Evolutionary conservation across 2,888 invertebrate species (phyloP).

Genomic region (Gastrophysa polygoni): DNA sequence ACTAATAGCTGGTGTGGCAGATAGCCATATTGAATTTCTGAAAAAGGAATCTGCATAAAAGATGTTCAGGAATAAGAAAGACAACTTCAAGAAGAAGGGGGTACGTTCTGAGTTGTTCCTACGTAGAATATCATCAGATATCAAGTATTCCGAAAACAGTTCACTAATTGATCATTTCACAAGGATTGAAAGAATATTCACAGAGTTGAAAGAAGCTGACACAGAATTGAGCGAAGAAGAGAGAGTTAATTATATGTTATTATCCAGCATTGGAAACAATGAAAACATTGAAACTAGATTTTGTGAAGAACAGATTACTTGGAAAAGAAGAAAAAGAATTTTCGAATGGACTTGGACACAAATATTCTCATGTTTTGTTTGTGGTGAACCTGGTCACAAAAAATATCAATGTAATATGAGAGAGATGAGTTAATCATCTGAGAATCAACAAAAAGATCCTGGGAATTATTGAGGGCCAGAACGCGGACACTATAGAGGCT

Average conservation of each 20-base stretch:
- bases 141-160: background rate
- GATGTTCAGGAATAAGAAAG: conserved; percentile 2
- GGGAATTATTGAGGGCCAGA: background rate
- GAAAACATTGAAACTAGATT: conserved; percentile 9
- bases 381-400: conserved; percentile 9
- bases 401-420: conserved; percentile 8
- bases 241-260: conserved; percentile 6
- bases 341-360: conserved; percentile 1
- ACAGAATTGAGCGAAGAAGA: conserved; percentile 9
- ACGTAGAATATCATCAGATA: conserved; percentile 5
- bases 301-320: conserved; percentile 10
- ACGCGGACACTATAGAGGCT: background rate
- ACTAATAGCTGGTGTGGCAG: conserved; percentile 7
- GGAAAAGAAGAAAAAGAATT: conserved; percentile 8
- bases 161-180: conserved; percentile 11
- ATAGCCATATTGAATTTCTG: conserved; percentile 15
- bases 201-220: conserved; percentile 3
- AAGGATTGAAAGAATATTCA: conserved; percentile 9
- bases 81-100: conserved; percentile 12
- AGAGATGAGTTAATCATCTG: background rate
- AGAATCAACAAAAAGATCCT: background rate
- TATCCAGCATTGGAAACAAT: conserved; percentile 11
- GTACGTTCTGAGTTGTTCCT: conserved; percentile 6
- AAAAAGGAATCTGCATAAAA: background rate
- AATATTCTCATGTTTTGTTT: conserved; percentile 6